These are phyloP conservation scores for Spodoptera litura DNA, from an alignment of 1,140 invertebrate genomes.

Conservation along the genomic window DNA sequence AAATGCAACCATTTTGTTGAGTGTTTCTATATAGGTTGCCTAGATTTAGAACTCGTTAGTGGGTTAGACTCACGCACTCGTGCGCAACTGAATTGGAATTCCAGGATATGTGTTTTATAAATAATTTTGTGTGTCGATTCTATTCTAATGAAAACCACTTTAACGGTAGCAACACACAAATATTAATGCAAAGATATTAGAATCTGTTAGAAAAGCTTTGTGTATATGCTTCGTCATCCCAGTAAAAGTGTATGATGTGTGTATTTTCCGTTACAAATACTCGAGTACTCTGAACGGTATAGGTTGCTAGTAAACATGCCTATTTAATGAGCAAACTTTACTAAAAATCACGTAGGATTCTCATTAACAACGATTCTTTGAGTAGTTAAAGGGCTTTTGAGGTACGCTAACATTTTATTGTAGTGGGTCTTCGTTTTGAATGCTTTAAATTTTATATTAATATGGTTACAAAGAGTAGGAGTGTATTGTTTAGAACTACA, in stretches of 20 bases:
- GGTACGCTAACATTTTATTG: slow-evolving; percentile 25
- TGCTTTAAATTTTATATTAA: slow-evolving; percentile 24
- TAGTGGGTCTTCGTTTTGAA: neutral
- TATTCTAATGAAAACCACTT: neutral
- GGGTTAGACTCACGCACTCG: slow-evolving; percentile 8
- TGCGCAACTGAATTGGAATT: slow-evolving; percentile 4
- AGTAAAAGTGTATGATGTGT: neutral
- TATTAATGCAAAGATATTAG: slow-evolving; percentile 2
- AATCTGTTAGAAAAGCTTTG: neutral
- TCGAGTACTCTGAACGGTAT: slow-evolving; percentile 38
- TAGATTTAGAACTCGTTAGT: slow-evolving; percentile 30
- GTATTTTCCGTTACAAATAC: slow-evolving; percentile 25
- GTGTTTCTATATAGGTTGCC: slow-evolving; percentile 31
- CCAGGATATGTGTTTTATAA: neutral
- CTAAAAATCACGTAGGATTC: slow-evolving; percentile 54
- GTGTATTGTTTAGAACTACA: slow-evolving; percentile 34
- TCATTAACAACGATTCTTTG: slow-evolving; percentile 55
- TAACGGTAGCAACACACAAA: neutral
- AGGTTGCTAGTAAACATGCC: slow-evolving; percentile 37
- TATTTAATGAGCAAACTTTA: slow-evolving; percentile 50
- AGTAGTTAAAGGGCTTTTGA: slow-evolving; percentile 59
- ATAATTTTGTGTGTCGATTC: slow-evolving; percentile 2
- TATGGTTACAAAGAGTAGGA: slow-evolving; percentile 36
- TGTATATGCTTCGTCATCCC: neutral
- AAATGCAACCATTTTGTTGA: slow-evolving; percentile 9